Evolutionary conservation across 2,797 vertebrate genomes (phyloP), one percentile per base, ranked within the genome.

Genomic region (Pangasius sanitwongsei): DNA sequence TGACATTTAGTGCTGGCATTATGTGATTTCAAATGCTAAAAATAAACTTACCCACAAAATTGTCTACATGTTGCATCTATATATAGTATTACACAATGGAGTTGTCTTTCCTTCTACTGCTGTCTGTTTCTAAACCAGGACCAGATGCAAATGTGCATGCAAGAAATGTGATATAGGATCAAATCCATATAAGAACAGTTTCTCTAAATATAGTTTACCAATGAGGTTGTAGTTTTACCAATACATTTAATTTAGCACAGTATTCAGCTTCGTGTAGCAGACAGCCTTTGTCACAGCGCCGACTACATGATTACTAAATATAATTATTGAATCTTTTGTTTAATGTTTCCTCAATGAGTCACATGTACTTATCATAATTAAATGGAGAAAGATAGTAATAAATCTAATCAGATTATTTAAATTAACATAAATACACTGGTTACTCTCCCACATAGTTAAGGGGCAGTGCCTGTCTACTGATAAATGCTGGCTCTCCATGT

Each of bases 121-220:
- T 34, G 20, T 69, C 37, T 67, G 70, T 57, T 72, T 86, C 83
- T 67, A 87, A 87, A 89, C 37, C n/a, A 75, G 44, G 65, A 86
- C 57, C 89, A 88, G 88, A 89, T 83, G 86, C 59, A 85, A 53
- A 86, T n/a, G 37, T 86, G 75, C 41, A 86, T 86, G 37, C 44
- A 61, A 65, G 41, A 83, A 81, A 86, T 86, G 41, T 37, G 57
- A 85, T 82, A 87, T 74, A 48, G 63, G 37, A 65, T 86, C 41
- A 34, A 28, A 41, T 37, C 83, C 59, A 41, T 18, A 55, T 69
- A n/a, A 78, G 61, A 85, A 34, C 31, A 57, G 9, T 48, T 78
- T 63, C 12, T 77, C 20, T 55, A 83, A 18, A 20, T 83, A 28
- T 12, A 72, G 61, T 41, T 65, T 50, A 84, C 28, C 23, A 83